phyloP scores from a whole-genome alignment of 2,797 vertebrate species.

The Crotalus adamanteus region DNA sequence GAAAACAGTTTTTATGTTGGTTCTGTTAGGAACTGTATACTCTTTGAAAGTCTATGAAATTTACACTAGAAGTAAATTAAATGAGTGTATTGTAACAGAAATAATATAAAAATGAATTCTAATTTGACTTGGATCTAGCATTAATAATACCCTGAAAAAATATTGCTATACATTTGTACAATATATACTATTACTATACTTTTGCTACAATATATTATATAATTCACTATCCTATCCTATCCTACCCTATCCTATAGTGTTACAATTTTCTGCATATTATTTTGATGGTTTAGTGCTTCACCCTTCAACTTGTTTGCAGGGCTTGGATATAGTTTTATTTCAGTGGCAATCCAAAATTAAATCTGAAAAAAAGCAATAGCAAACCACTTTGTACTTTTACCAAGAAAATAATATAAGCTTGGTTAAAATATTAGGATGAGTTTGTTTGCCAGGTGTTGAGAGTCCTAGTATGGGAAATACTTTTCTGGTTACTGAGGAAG shows the following conservation, averaged over 20 bases:
- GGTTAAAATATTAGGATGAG: not conserved
- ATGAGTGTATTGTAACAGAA: not conserved
- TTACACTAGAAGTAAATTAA: slow-evolving; percentile 22
- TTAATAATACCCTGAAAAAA: not conserved
- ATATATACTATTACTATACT: not conserved
- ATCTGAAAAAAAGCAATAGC: not conserved
- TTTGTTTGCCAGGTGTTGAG: not conserved
- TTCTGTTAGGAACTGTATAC: not conserved
- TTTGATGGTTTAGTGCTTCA: not conserved
- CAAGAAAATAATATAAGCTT: not conserved
- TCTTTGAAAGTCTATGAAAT: not conserved
- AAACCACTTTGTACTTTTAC: not conserved
- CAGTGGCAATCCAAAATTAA: not conserved
- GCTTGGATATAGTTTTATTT: not conserved
- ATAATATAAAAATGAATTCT: not conserved
- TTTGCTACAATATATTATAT: not conserved
- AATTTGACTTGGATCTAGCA: not conserved
- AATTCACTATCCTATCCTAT: not conserved
- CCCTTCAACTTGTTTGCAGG: not conserved
- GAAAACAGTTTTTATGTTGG: not conserved
- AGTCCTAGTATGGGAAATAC: not conserved
- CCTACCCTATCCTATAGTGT: not conserved
- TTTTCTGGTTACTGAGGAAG: not conserved
- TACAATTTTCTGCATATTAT: not conserved
- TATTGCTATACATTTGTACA: not conserved